Evolutionary conservation across 2,113 vertebrate genomes (phyloP).

Genomic region (Labeo catla): DNA sequence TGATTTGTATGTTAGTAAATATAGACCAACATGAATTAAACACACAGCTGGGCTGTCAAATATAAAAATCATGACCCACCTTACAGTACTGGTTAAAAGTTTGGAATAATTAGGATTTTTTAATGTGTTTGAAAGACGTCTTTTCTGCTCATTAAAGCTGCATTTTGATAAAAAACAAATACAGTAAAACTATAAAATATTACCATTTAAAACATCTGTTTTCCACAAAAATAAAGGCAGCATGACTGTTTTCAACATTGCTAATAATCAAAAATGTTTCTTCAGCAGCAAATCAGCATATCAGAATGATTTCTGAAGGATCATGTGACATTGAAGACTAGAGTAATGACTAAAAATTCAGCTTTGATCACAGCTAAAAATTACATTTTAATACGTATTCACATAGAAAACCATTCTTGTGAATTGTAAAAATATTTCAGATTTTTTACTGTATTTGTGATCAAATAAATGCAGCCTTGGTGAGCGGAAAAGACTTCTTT

Average conservation of each 20-base stretch:
- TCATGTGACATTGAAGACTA: background rate
- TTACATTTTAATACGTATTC: too few relatives aligned
- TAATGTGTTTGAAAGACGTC: background rate
- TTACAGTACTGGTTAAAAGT: background rate
- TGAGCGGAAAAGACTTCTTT: too few relatives aligned
- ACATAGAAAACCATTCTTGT: too few relatives aligned
- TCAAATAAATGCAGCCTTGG: background rate
- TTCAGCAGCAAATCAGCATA: too few relatives aligned
- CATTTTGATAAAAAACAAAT: background rate
- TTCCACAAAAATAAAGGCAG: too few relatives aligned
- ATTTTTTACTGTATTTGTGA: background rate
- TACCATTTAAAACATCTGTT: background rate
- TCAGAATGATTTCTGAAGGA: too few relatives aligned
- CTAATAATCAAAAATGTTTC: too few relatives aligned
- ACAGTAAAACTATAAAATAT: background rate
- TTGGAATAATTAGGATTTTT: background rate
- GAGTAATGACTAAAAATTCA: background rate
- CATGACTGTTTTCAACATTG: too few relatives aligned
- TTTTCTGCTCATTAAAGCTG: background rate
- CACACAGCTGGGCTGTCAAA: slow-evolving; percentile 65
- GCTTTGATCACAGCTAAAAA: background rate
- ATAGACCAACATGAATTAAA: slow-evolving; percentile 57
- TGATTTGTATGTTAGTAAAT: slow-evolving; percentile 43
- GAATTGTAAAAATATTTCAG: too few relatives aligned
- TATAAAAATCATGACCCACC: slow-evolving; percentile 51